Evolutionary conservation across 2,888 invertebrate genomes (phyloP), one percentile per base, ranked within the genome.

Genomic region (Hemaris fuciformis): DNA sequence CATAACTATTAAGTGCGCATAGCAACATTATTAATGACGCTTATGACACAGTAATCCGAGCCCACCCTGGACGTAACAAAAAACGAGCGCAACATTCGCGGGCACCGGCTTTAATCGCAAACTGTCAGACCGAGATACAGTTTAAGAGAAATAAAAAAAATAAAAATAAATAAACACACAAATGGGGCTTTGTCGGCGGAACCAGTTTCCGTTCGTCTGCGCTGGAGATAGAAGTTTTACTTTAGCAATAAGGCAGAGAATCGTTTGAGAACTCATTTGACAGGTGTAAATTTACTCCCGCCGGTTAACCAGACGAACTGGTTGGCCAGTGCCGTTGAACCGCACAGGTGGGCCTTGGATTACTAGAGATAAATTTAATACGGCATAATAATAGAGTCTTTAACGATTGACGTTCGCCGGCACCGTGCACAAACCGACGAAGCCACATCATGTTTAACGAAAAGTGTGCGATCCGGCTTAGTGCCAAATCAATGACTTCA

Each of bases 281-380:
- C 81, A 83, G 76, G 83, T 84, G 85, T 85, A 85, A 83, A 87
- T 80, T 82, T 81, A 83, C 75, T 77, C 79, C 81, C 83, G 82
- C 74, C 73, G 78, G 83, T 86, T 85, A 86, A 89, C 89, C 86
- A 87, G 90, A 85, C 82, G 72, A 76, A 88, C 89, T 84, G 88
- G 90, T 88, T 80, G 79, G 76, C 77, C 87, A 88, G 88, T 85
- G 88, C 84, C 89, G 88, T 85, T 91, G 90, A 91, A 91, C 90
- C 84, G 83, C 82, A 82, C 87, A 86, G 87, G 87, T 86, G 89
- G 89, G 85, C 89, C 87, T 88, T 89, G 90, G 86, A 87, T 87
- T 86, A 89, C 84, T 86, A 85, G 83, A 88, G 84, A 89, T 89
- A 87, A 84, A 87, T 85, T 85, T 85, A 89, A 88, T 89, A 86